Percentiles rank a stretch among this genome's conserved stretches.
phyloP scores from a whole-genome alignment of 2,888 invertebrate genomes.

The Drosophila hamatofila region DNA sequence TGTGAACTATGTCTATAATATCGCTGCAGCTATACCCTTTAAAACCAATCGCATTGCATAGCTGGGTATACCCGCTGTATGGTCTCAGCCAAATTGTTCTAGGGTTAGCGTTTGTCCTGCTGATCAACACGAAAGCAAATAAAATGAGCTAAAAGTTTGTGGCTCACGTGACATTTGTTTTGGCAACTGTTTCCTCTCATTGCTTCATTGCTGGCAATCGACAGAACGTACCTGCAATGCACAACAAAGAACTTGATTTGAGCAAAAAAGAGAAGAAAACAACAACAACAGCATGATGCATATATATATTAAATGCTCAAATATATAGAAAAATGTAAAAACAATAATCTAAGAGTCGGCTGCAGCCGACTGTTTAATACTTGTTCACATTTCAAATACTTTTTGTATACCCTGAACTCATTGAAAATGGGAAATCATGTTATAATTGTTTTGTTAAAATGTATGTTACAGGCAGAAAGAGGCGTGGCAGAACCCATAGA shows the following conservation, averaged over 20 bases:
- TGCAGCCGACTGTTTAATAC: not conserved
- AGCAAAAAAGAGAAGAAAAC: not conserved
- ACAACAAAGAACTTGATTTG: slow-evolving; percentile 18
- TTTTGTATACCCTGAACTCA: too few species aligned
- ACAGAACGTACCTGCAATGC: slow-evolving; percentile 67
- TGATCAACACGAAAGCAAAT: slow-evolving; percentile 26
- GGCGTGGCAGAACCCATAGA: too few species aligned
- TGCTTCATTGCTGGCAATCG: slow-evolving; percentile 48
- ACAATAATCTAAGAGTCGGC: not conserved
- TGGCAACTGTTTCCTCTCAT: slow-evolving; percentile 55
- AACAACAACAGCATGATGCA: not conserved
- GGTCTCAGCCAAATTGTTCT: not conserved
- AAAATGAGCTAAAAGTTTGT: slow-evolving; percentile 35
- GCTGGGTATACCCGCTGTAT: not conserved
- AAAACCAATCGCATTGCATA: too few species aligned
- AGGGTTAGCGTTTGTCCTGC: slow-evolving; percentile 31
- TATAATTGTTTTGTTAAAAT: too few species aligned
- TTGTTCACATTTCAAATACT: not conserved
- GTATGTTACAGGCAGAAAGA: too few species aligned
- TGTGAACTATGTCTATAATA: too few species aligned
- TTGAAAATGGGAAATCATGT: too few species aligned
- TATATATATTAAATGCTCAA: not conserved
- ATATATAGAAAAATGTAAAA: not conserved
- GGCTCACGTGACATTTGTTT: slow-evolving; percentile 75
- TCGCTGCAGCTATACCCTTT: too few species aligned